phyloP scores from a whole-genome alignment of 1,140 invertebrate species.

The Ips typographus region DNA sequence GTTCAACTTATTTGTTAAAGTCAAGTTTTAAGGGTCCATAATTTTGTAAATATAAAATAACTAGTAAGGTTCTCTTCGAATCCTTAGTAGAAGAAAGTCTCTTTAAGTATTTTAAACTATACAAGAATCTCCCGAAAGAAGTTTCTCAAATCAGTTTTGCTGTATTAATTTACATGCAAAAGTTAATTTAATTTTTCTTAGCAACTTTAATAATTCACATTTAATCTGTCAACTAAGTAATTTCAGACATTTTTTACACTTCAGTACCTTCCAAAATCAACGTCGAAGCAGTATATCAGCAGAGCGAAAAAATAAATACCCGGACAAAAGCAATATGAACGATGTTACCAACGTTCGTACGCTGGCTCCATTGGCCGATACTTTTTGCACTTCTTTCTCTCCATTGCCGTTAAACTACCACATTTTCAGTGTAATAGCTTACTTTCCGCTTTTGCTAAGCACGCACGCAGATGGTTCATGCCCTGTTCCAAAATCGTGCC shows the following conservation, averaged over 20 bases:
- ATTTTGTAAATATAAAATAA: too few relatives aligned
- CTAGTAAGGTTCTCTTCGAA: too few relatives aligned
- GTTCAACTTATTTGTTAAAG: too few relatives aligned
- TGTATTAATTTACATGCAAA: too few relatives aligned
- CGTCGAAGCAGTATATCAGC: constrained; percentile 26
- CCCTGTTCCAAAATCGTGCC: constrained; percentile 36
- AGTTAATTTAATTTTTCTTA: too few relatives aligned
- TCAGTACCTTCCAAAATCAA: constrained; percentile 19
- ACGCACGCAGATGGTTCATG: constrained; percentile 42
- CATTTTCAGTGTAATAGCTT: constrained; percentile 46
- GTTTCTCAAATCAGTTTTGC: too few relatives aligned
- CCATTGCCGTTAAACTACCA: constrained; percentile 42
- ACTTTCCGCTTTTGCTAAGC: constrained; percentile 43
- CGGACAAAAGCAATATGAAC: constrained; percentile 36
- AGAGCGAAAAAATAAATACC: constrained; percentile 34
- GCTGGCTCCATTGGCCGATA: constrained; percentile 20
- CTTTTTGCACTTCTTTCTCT: constrained; percentile 40
- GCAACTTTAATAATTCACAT: too few relatives aligned
- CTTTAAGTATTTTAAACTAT: too few relatives aligned
- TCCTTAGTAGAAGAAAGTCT: too few relatives aligned
- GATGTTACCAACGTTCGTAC: constrained; percentile 35
- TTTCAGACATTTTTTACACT: constrained; percentile 15
- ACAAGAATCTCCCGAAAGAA: too few relatives aligned
- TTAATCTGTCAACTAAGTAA: background rate
- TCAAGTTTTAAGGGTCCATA: too few relatives aligned